Conservation (phyloP, 2,888 invertebrate species). For the Tachina lurida region DNA sequence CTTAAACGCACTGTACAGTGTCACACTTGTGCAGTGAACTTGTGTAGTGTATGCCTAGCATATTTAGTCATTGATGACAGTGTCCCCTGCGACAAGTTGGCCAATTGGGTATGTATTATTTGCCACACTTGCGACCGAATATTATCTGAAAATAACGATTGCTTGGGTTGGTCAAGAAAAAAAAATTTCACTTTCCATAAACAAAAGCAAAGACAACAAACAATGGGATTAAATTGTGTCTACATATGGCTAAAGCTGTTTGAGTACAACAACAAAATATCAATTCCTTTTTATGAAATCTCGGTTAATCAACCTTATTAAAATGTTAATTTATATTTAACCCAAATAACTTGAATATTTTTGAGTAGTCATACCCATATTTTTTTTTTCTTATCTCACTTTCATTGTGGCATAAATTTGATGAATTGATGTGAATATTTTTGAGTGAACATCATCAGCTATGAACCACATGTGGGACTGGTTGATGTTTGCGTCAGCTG, state of each 20-base stretch:
- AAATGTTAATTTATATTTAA: conserved; percentile 80
- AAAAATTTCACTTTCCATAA: conserved; percentile 67
- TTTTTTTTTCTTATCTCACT: conserved; percentile 5
- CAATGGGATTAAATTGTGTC: conserved; percentile 43
- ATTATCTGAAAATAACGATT: neutral
- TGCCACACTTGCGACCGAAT: neutral
- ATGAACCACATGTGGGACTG: too few relatives aligned
- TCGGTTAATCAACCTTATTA: conserved; percentile 70
- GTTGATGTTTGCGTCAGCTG: neutral
- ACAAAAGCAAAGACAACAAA: conserved; percentile 16
- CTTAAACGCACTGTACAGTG: too few relatives aligned
- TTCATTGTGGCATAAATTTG: too few relatives aligned
- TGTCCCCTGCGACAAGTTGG: too few relatives aligned
- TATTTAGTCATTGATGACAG: too few relatives aligned
- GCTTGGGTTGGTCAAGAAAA: neutral
- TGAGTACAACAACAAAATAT: too few relatives aligned
- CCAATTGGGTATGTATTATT: neutral
- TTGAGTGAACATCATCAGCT: neutral
- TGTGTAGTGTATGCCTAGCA: too few relatives aligned
- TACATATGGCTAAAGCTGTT: conserved; percentile 42
- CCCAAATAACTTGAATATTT: conserved; percentile 80
- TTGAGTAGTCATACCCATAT: conserved; percentile 63
- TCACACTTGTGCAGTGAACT: too few relatives aligned
- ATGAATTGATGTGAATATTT: neutral
- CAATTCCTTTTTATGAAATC: conserved; percentile 38